Evolutionary conservation across 1,140 invertebrate genomes (phyloP), one percentile per base, ranked within the genome.

Genomic region (Parapsyche elsis): DNA sequence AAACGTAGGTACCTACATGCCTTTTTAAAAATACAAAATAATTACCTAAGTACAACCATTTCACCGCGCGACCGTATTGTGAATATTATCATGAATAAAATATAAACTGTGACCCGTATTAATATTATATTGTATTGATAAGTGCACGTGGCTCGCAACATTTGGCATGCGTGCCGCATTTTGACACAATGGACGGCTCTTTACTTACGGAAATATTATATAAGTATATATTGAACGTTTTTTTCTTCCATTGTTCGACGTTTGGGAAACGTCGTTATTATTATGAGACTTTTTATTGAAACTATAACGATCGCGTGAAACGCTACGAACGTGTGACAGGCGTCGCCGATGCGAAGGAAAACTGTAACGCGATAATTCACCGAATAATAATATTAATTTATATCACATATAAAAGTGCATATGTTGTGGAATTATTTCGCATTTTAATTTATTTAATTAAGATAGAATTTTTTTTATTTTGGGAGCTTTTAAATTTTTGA

Each of bases 101-200:
- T 38, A 61, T 19, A 19, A 19, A 61, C 19, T 16, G n/a, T 61
- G 57, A 61, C 9, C 57, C 16, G 19, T 19, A 61, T 19, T 19
- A 19, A 2, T 61, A 19, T 61, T 61, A 61, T 19, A 61, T n/a
- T 21, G 21, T 1, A 19, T 19, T 19, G 57, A 9, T 7, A 61
- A 61, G 2, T 19, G 14, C 57, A 38, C 30, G 30, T 38, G 14
- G 21, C 12, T 71, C 26, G 26, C n/a, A 76, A 76, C 73, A 76
- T 76, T 76, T 76, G 73, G 73, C 45, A 76, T 76, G 45, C 49
- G 73, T 21, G 49, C 49, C 10, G 16, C 16, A 5, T 12, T 53
- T 16, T 12, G 16, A 53, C 61, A 67, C 57, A 61, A 61, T 61
- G 16, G 7, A 38, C 7, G 30, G 2, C 30, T 38, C 30, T 7